Evolutionary conservation across 2,797 vertebrate genomes (phyloP).

Genomic region (Ctenopoma kingsleyae): DNA sequence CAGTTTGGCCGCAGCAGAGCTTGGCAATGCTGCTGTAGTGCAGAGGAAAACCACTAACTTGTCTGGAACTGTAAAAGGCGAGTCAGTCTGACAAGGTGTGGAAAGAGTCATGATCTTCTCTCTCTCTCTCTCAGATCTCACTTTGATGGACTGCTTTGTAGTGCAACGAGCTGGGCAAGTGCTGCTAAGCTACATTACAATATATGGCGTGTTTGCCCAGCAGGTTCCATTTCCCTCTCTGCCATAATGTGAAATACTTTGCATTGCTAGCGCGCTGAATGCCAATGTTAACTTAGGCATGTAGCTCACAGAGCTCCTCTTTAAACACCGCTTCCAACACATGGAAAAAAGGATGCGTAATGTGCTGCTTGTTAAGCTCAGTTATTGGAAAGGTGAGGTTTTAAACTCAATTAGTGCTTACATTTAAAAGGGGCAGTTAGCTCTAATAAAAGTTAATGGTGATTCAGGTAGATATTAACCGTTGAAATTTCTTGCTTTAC

Average conservation of each 20-base stretch:
- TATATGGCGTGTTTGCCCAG: slow-evolving; percentile 77
- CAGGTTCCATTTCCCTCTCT: slow-evolving; percentile 76
- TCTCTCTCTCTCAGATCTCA: slow-evolving; percentile 79
- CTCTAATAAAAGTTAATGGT: background rate
- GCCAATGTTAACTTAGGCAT: slow-evolving; percentile 70
- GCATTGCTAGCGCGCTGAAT: slow-evolving; percentile 65
- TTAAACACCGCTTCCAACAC: slow-evolving; percentile 48
- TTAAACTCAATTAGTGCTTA: slow-evolving; percentile 19
- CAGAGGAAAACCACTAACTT: slow-evolving; percentile 53
- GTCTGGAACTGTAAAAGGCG: slow-evolving; percentile 63
- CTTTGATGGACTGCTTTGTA: slow-evolving; percentile 83
- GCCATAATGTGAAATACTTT: slow-evolving; percentile 74
- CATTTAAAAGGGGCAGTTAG: slow-evolving; percentile 9
- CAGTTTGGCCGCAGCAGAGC: slow-evolving; percentile 40
- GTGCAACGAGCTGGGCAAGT: slow-evolving; percentile 75
- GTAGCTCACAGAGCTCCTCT: slow-evolving; percentile 60
- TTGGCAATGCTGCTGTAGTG: slow-evolving; percentile 37
- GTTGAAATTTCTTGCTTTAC: slow-evolving; percentile 6
- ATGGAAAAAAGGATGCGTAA: slow-evolving; percentile 31
- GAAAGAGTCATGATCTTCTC: slow-evolving; percentile 82
- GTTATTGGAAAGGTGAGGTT: slow-evolving; percentile 23
- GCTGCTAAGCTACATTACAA: slow-evolving; percentile 78
- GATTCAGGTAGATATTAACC: slow-evolving; percentile 2
- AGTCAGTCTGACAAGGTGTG: slow-evolving; percentile 82
- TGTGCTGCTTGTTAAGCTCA: slow-evolving; percentile 40